These are phyloP conservation scores for Chamaea fasciata DNA, from an alignment of 2,113 vertebrate genomes.

Conservation along the genomic window DNA sequence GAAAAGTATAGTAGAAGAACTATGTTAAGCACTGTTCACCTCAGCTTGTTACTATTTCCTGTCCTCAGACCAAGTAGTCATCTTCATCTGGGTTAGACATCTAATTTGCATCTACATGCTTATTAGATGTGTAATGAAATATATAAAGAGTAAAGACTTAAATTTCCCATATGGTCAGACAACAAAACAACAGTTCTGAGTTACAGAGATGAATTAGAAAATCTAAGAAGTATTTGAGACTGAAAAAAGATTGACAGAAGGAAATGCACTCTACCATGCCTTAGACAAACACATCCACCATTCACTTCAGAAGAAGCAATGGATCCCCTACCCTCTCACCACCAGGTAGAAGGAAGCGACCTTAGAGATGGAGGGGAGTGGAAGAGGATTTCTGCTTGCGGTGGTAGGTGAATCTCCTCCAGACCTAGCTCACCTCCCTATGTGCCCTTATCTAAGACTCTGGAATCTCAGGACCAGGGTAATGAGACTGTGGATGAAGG, in stretches of 20 bases:
- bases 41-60: neutral
- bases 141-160: neutral
- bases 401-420: neutral
- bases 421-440: neutral
- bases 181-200: neutral
- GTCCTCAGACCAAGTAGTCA: neutral
- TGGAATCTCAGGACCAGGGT: neutral
- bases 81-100: neutral
- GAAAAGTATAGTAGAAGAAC: neutral
- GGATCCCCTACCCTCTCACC: neutral
- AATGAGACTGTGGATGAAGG: neutral
- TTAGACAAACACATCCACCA: neutral
- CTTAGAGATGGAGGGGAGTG: neutral
- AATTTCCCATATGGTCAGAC: neutral
- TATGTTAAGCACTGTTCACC: neutral
- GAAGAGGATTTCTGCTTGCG: neutral
- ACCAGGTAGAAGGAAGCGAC: neutral
- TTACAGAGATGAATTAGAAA: neutral
- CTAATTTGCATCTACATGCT: neutral
- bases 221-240: neutral
- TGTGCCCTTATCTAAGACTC: neutral
- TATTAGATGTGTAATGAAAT: neutral
- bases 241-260: neutral
- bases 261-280: neutral
- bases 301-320: neutral